Percentiles rank a stretch among this genome's conserved stretches.
These are phyloP conservation scores for Oreochromis grahami DNA, from an alignment of 2,797 vertebrate species.

Conservation along the genomic window DNA sequence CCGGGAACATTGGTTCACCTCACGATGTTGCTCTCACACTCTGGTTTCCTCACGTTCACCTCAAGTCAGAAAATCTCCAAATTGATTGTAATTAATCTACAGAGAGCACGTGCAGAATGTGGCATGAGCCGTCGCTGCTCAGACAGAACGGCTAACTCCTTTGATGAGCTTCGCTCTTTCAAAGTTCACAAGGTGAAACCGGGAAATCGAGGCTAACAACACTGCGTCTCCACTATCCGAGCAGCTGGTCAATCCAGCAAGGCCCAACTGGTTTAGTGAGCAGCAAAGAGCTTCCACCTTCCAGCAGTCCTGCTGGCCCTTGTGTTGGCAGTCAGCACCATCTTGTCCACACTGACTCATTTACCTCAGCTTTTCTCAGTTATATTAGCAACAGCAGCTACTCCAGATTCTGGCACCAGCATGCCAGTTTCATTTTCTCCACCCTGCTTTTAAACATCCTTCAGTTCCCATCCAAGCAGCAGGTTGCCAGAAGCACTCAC, in stretches of 20 bases:
- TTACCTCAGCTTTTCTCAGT: background rate
- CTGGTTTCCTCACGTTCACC: background rate
- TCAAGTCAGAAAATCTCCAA: background rate
- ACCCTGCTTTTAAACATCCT: background rate
- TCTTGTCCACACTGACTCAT: background rate
- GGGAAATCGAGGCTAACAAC: background rate
- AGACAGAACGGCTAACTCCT: background rate
- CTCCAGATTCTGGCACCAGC: background rate
- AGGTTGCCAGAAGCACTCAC: background rate
- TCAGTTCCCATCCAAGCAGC: background rate
- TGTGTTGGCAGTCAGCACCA: background rate
- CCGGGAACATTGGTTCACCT: background rate
- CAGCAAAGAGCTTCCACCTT: background rate
- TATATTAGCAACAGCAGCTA: background rate
- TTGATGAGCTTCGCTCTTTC: background rate
- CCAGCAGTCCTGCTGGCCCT: background rate
- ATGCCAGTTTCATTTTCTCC: background rate
- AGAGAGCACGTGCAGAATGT: fast-evolving
- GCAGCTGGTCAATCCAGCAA: background rate
- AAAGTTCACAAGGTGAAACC: background rate
- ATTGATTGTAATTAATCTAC: background rate
- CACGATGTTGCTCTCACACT: background rate
- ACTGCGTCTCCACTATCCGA: background rate
- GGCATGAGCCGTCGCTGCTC: background rate
- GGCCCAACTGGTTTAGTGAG: background rate